Evolutionary conservation across 1,140 invertebrate genomes (phyloP), one percentile per base, ranked within the genome.

Genomic region (Phocides pigmalion): DNA sequence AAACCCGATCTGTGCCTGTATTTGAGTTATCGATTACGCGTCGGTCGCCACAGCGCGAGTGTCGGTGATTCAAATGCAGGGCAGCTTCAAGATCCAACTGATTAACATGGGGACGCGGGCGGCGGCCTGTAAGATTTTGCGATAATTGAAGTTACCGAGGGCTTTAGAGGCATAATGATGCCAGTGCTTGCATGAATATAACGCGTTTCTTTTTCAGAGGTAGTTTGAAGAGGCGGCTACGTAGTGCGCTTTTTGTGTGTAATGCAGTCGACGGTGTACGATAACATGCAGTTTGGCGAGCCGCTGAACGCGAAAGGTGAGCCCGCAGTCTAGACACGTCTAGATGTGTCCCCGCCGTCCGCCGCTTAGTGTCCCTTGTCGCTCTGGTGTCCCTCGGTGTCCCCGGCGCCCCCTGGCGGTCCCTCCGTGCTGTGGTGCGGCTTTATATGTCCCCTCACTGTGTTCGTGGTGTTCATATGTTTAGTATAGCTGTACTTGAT

Each of bases 101-200:
- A 93, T 94, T 92, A 95, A 95, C 92, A 95, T 95, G 94, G 94
- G 94, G 92, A 95, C 94, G 75, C 92, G 94, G 89, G 94, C 94
- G 86, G 94, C 94, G 89, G 94, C 94, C 92, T 95, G 94, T 95
- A 93, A 95, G 94, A 93, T 84, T 79, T 68, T 65, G 56, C 22
- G 56, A 59, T 58, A 58, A n/a, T 59, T 62, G 59, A 66, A 66
- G 37, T 72, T 42, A 56, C 19, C 22, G 42, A 59, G 37, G 53
- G 72, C 79, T 79, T 76, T 68, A 70, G 58, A 44, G 75, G 73
- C 61, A 66, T 64, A 66, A 65, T 54, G 67, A 61, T 46, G 72
- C 65, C 66, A 16, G 61, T 62, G 74, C 76, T 74, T 85, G 81
- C 81, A 83, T 82, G 81, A 68, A 66, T 74, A 72, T 90, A 87